Percentiles rank a stretch among this genome's conserved stretches.
Evolutionary conservation across 1,140 invertebrate species (phyloP).

Genomic region (Spodoptera litura): DNA sequence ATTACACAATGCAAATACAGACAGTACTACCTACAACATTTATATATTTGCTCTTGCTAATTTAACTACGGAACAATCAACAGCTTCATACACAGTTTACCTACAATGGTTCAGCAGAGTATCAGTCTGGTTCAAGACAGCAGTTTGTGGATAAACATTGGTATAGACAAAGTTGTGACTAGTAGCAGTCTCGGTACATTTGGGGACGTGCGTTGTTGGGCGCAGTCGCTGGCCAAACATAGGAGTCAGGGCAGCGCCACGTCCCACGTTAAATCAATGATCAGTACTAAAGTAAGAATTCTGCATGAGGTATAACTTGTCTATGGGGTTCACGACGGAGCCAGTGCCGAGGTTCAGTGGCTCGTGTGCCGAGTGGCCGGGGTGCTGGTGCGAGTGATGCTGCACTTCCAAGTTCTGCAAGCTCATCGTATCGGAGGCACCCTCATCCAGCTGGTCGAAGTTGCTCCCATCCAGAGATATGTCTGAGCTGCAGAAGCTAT

Average conservation of each 20-base stretch:
- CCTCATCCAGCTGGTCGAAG: conserved; percentile 92
- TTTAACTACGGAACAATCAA: conserved; percentile 16
- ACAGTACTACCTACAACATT: background rate
- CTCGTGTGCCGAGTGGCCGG: conserved; percentile 86
- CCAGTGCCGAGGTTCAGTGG: conserved; percentile 87
- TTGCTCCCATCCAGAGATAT: conserved; percentile 94
- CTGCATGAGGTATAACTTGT: conserved; percentile 99
- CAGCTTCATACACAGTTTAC: background rate
- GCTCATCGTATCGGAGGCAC: conserved; percentile 91
- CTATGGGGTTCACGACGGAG: conserved; percentile 95
- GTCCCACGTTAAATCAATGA: conserved; percentile 81
- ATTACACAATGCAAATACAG: background rate
- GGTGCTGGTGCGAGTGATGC: conserved; percentile 86
- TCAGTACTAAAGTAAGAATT: conserved; percentile 96
- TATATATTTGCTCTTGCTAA: background rate
- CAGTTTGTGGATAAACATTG: conserved; percentile 30
- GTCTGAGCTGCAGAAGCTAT: conserved; percentile 96
- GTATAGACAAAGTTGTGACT: conserved; percentile 59
- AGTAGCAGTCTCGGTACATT: conserved; percentile 65
- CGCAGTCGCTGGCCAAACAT: conserved; percentile 57
- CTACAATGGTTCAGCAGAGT: conserved; percentile 24
- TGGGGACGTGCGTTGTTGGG: conserved; percentile 61
- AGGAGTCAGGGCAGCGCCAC: conserved; percentile 56
- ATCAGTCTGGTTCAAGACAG: conserved; percentile 21
- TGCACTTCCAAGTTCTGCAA: conserved; percentile 90